These are phyloP conservation scores for Harpalus rufipes DNA, from an alignment of 2,888 invertebrate species.

Conservation along the genomic window DNA sequence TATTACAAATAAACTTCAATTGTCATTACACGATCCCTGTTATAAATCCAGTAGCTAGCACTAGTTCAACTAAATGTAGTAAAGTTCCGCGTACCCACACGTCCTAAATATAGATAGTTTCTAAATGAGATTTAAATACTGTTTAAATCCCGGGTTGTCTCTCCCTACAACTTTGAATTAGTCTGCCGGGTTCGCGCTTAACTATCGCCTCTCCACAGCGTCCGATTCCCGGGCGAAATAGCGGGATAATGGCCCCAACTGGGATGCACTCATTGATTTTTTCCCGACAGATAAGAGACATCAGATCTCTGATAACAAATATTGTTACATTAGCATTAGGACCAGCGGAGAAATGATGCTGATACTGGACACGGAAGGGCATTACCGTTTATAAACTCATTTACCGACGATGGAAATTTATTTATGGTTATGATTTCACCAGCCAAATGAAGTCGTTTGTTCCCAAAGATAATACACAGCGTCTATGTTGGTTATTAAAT, in stretches of 20 bases:
- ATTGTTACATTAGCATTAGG: conserved; percentile 44
- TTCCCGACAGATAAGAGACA: conserved; percentile 25
- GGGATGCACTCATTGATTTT: conserved; percentile 61
- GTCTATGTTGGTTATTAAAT: not conserved
- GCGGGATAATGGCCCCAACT: conserved; percentile 45
- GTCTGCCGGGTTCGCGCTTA: conserved; percentile 48
- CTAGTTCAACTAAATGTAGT: conserved; percentile 5
- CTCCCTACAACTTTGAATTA: conserved; percentile 60
- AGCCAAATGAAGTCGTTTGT: conserved; percentile 25
- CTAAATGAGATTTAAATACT: conserved; percentile 61
- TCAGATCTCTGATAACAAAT: conserved; percentile 39
- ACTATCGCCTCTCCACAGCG: conserved; percentile 48
- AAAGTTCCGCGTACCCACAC: conserved; percentile 4
- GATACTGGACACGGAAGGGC: conserved; percentile 37
- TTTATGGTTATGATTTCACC: conserved; percentile 38
- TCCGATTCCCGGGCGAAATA: conserved; percentile 25
- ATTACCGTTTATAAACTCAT: conserved; percentile 38
- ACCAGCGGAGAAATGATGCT: conserved; percentile 6
- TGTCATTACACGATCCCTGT: not conserved
- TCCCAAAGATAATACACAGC: conserved; percentile 24
- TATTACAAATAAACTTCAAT: conserved; percentile 2
- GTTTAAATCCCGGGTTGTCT: conserved; percentile 54
- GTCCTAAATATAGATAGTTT: conserved; percentile 58
- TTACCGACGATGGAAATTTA: conserved; percentile 47
- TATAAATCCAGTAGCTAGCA: conserved; percentile 16